Conservation (phyloP, 2,888 invertebrate species). For the Bugulina stolonifera region DNA sequence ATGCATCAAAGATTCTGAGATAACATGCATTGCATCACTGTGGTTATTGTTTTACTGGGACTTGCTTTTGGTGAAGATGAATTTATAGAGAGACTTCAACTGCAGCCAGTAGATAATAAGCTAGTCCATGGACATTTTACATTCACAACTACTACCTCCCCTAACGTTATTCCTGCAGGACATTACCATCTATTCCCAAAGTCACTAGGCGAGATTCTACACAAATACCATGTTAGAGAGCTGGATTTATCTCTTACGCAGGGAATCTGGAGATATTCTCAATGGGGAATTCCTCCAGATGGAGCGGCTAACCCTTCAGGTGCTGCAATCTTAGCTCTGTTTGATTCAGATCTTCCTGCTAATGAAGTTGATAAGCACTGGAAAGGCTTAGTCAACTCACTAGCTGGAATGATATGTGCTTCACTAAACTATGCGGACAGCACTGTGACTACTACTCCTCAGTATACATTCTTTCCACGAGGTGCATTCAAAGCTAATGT, state of each 20-base stretch:
- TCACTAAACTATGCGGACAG: conserved; percentile 85
- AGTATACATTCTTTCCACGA: conserved; percentile 72
- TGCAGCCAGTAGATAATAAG: neutral
- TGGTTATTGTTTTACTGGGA: too few species aligned
- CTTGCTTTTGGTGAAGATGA: neutral
- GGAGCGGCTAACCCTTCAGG: conserved; percentile 76
- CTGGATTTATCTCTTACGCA: conserved; percentile 85
- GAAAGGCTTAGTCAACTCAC: conserved; percentile 78
- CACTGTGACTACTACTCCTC: conserved; percentile 73
- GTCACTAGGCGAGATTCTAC: conserved; percentile 78
- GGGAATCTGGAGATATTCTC: conserved; percentile 85
- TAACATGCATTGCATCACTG: too few species aligned
- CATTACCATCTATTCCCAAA: conserved; percentile 83
- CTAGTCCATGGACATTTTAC: conserved; percentile 6
- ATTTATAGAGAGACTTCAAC: neutral
- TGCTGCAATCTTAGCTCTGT: conserved; percentile 91
- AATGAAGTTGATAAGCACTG: conserved; percentile 71
- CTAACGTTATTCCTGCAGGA: neutral
- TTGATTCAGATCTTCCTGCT: conserved; percentile 60
- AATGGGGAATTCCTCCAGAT: conserved; percentile 87
- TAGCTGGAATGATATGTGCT: conserved; percentile 91
- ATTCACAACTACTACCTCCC: neutral
- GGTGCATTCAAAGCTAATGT: conserved; percentile 61
- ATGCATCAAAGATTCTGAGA: too few species aligned
- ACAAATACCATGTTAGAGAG: conserved; percentile 77